phyloP scores from a whole-genome alignment of 2,113 vertebrate genomes.

The Andinoacara biseriatus region DNA sequence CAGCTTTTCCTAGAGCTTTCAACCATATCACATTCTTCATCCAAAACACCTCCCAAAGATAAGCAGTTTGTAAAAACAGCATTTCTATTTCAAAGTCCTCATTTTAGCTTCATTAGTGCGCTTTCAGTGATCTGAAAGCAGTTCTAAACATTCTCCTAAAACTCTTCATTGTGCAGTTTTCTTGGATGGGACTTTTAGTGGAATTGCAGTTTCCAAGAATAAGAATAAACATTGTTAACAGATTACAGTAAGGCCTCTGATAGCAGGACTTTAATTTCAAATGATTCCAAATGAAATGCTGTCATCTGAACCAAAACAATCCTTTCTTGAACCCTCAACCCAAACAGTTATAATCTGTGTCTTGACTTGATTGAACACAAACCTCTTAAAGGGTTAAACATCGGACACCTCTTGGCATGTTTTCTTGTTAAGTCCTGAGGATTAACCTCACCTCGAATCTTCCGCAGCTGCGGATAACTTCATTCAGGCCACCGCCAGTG shows the following conservation, averaged over 20 bases:
- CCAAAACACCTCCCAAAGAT: no score
- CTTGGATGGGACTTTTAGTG: background rate
- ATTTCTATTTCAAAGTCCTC: background rate
- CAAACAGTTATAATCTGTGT: conserved; percentile 61
- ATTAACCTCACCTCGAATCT: conserved; percentile 46
- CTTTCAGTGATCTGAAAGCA: background rate
- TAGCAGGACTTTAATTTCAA: background rate
- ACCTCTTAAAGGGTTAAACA: conserved; percentile 74
- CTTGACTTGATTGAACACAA: conserved; percentile 75
- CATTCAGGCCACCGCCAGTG: background rate
- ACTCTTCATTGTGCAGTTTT: background rate
- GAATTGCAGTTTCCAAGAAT: background rate
- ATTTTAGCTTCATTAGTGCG: no score
- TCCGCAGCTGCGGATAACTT: background rate
- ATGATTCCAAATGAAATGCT: background rate
- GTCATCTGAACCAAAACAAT: background rate
- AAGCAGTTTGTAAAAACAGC: background rate
- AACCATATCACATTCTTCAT: background rate
- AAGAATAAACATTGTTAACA: background rate
- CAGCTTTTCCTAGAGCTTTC: background rate
- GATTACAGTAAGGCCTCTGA: background rate
- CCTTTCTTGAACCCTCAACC: background rate
- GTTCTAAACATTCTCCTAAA: background rate
- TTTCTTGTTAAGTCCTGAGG: conserved; percentile 22
- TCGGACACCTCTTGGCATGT: conserved; percentile 37